A percentile compares a stretch with the other conserved stretches of the same genome.
These are phyloP conservation scores for Threskiornis aethiopicus DNA, from an alignment of 2,797 vertebrate species.

Conservation along the genomic window DNA sequence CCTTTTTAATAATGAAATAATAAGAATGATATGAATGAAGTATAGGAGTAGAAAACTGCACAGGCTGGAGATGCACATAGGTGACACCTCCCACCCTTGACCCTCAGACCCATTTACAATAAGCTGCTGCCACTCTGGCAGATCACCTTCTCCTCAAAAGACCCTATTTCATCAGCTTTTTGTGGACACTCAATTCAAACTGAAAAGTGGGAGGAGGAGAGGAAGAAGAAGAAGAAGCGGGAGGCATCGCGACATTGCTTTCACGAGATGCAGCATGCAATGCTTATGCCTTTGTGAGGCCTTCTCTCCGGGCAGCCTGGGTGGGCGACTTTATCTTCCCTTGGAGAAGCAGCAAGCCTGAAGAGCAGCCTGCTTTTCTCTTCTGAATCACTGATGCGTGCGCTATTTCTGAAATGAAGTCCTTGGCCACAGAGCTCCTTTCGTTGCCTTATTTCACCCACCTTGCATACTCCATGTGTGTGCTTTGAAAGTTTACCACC, in stretches of 20 bases:
- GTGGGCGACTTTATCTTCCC: conserved; percentile 55
- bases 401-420: conserved; percentile 70
- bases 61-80: not conserved
- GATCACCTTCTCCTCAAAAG: conserved; percentile 2
- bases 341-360: conserved; percentile 27
- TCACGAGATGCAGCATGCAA: conserved; percentile 81
- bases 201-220: not conserved
- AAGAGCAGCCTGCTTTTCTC: conserved; percentile 55
- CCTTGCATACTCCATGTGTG: conserved; percentile 29
- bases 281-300: conserved; percentile 68
- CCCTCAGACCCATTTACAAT: not conserved
- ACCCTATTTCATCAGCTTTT: not conserved
- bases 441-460: conserved; percentile 71
- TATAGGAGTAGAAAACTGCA: not conserved
- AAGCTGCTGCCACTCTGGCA: not conserved
- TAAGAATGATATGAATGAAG: not conserved
- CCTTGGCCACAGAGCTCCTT: conserved; percentile 72
- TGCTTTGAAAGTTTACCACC: conserved; percentile 64
- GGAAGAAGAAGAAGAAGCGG: not conserved
- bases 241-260: conserved; percentile 44
- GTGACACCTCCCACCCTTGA: not conserved
- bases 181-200: not conserved
- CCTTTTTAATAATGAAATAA: conserved; percentile 8
- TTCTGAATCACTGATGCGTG: conserved; percentile 56
- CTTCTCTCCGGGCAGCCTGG: conserved; percentile 67